Evolutionary conservation across 2,888 invertebrate species (phyloP).

Genomic region (Parelbella ahira): DNA sequence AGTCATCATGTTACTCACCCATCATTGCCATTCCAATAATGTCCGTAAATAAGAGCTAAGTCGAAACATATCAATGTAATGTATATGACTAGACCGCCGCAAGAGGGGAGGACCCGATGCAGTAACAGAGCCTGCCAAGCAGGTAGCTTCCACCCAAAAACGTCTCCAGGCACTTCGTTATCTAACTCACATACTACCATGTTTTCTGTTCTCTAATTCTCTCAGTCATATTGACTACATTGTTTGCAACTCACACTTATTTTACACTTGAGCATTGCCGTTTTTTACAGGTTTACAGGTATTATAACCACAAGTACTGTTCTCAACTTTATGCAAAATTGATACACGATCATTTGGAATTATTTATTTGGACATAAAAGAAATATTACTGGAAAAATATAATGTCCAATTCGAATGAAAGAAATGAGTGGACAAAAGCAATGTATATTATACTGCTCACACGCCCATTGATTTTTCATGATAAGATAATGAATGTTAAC

Average conservation of each 20-base stretch:
- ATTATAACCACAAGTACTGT: no score
- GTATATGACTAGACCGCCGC: conserved; percentile 82
- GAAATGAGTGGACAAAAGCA: conserved; percentile 40
- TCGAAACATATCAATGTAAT: conserved; percentile 85
- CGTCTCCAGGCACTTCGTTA: conserved; percentile 60
- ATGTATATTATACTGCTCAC: conserved; percentile 32
- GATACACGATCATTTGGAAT: no score
- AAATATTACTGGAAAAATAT: no score
- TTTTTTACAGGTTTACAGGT: no score
- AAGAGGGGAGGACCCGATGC: conserved; percentile 66
- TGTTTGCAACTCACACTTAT: no score
- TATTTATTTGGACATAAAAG: no score
- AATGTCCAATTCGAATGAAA: no score
- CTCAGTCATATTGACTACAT: no score
- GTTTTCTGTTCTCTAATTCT: no score
- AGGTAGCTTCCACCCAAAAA: conserved; percentile 63
- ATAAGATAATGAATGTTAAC: conserved; percentile 67
- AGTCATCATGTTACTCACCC: conserved; percentile 54
- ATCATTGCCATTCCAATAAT: conserved; percentile 81
- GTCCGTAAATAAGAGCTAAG: conserved; percentile 82
- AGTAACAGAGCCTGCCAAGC: conserved; percentile 66
- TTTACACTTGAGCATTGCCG: no score
- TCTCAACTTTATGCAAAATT: no score
- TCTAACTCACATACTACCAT: conserved; percentile 73
- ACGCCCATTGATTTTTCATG: conserved; percentile 61